phyloP scores from a whole-genome alignment of 2,113 vertebrate species.

The Daphoenositta chrysoptera region DNA sequence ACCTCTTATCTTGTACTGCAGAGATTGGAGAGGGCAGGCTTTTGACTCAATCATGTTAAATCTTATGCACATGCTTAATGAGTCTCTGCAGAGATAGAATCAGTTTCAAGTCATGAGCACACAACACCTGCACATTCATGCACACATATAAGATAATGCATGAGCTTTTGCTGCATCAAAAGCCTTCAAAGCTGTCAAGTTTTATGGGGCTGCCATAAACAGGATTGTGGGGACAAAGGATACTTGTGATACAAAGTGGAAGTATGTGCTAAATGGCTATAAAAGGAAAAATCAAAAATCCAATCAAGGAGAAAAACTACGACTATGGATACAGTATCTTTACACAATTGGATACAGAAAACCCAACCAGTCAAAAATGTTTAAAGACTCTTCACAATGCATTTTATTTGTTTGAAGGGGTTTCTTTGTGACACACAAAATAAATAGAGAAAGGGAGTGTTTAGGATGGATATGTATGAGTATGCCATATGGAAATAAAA shows the following conservation, averaged over 20 bases:
- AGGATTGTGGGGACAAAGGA: background rate
- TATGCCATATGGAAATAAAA: background rate
- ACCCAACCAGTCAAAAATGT: background rate
- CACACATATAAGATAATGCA: background rate
- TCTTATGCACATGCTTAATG: accelerated
- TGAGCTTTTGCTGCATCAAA: background rate
- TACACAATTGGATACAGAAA: background rate
- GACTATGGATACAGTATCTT: background rate
- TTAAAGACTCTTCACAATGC: background rate
- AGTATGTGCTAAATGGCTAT: background rate
- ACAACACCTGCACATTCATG: background rate
- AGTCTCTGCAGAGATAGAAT: background rate
- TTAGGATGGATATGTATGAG: background rate
- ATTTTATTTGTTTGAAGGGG: background rate
- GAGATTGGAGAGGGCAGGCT: background rate
- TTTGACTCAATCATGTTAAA: background rate
- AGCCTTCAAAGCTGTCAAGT: background rate
- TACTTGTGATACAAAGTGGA: background rate
- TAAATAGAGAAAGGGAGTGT: background rate
- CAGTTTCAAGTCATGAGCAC: background rate
- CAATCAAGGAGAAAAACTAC: background rate
- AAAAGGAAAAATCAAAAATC: background rate
- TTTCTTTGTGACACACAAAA: background rate
- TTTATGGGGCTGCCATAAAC: background rate
- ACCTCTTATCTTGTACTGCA: background rate